Percentiles rank a stretch among this genome's conserved stretches.
phyloP scores from a whole-genome alignment of 2,113 vertebrate genomes.

The Halcyon malimbica region DNA sequence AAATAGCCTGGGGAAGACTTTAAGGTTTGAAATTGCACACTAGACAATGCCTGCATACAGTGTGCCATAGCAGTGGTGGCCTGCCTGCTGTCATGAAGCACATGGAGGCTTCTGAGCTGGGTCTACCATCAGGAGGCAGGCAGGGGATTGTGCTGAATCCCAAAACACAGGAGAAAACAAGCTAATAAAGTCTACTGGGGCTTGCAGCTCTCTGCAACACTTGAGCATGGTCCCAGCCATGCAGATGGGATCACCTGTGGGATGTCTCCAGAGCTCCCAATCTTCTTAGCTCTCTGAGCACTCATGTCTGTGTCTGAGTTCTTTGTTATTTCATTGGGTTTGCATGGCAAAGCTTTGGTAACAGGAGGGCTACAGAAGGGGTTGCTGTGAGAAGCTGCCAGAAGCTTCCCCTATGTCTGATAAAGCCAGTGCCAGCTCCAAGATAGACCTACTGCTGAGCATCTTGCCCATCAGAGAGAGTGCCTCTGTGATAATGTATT shows the following conservation, averaged over 20 bases:
- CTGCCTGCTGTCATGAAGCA: neutral
- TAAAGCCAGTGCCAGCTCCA: neutral
- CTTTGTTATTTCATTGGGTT: neutral
- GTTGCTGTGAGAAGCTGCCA: neutral
- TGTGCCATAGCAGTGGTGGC: fast-evolving
- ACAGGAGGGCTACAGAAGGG: too few relatives aligned
- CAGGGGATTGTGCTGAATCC: neutral
- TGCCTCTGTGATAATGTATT: neutral
- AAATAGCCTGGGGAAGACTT: neutral
- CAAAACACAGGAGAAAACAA: neutral
- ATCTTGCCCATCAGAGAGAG: fast-evolving
- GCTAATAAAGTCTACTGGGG: neutral
- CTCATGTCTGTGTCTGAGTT: neutral
- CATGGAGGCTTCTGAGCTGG: fast-evolving
- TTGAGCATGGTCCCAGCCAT: fast-evolving
- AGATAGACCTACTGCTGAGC: fast-evolving
- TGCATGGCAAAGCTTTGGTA: neutral
- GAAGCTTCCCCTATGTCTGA: neutral
- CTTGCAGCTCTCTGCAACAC: neutral
- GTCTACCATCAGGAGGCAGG: neutral
- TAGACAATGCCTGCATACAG: neutral
- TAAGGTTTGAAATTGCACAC: neutral
- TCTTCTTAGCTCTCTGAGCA: neutral
- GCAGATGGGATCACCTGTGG: neutral
- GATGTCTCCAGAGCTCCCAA: neutral